Base-by-base conservation (phyloP, 1,140 invertebrate species). In the Ganaspis sp. region DNA sequence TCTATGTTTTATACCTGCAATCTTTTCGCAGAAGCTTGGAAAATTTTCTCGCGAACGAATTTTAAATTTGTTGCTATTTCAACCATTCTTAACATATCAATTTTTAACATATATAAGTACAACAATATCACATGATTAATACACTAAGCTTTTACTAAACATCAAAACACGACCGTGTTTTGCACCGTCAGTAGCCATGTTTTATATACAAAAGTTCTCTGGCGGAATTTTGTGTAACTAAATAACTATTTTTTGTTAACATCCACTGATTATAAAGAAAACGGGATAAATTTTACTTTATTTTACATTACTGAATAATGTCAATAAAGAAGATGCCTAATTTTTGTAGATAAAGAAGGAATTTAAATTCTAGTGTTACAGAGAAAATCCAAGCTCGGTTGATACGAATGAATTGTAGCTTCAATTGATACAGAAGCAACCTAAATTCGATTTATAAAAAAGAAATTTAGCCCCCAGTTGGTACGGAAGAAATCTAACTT, bases 11-110 rank as follows among this genome's bases (percentile, higher is more conserved):
- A 83, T 88, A 93, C 93, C 79, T 86, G 81, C 58, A 85, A 38
- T 77, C 93, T 87, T 78, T 83, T 90, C 12, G 82, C 76, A 21
- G 88, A 87, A 37, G 92, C 92, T 72, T 80, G 75, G 40, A 91
- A 86, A 34, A 94, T 92, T 80, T 90, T 90, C 21, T 92, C 87
- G 12, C 89, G 79, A 5, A 94, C 87, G 17, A 78, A 73, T 84
- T 90, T 91, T 9, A 94, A 78, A 75, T 92, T 92, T 64, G 84
- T 85, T 84, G 92, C 90, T 21, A 93, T 84, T 74, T 93, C 92
- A 12, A 88, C 77, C 93, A 94, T 94, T 77, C 84, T 91, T 77
- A 85, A 70, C 54, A 58, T 70, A 69, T 17, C 37, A 73, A n/a
- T n/a, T n/a, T n/a, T n/a, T n/a, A n/a, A n/a, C n/a, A n/a, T 34